Evolutionary conservation across 2,797 vertebrate species (phyloP).

Genomic region (Microtus obscurus): DNA sequence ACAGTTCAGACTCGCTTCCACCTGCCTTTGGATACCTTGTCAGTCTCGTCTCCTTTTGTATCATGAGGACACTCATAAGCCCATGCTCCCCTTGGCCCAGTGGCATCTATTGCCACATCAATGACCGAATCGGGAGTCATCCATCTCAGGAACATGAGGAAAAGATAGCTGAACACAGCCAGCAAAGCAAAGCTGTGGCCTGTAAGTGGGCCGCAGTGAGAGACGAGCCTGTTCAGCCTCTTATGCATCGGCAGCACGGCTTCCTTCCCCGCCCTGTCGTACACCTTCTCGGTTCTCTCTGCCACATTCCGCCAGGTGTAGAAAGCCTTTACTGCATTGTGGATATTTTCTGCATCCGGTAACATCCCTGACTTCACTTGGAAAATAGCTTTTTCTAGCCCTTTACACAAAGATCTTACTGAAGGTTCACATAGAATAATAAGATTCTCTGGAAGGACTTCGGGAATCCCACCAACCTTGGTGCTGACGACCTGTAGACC

Average conservation of each 20-base stretch:
- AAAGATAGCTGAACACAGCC: slow-evolving; percentile 93
- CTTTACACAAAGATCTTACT: slow-evolving; percentile 93
- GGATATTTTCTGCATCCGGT: slow-evolving; percentile 90
- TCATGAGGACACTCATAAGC: slow-evolving; percentile 71
- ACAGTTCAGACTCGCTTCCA: slow-evolving; percentile 1
- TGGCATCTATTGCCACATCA: slow-evolving; percentile 93
- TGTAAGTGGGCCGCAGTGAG: slow-evolving; percentile 94
- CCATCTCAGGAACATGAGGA: slow-evolving; percentile 94
- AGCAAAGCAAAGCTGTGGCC: slow-evolving; percentile 95
- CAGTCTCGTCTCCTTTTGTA: slow-evolving; percentile 65
- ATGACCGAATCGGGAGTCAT: slow-evolving; percentile 92
- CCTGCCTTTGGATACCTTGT: slow-evolving; percentile 58
- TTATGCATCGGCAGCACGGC: slow-evolving; percentile 91
- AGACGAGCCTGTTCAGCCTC: slow-evolving; percentile 91
- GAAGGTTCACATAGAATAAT: slow-evolving; percentile 97
- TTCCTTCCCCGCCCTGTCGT: slow-evolving; percentile 91
- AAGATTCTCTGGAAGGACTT: slow-evolving; percentile 96
- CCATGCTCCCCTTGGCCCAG: slow-evolving; percentile 91
- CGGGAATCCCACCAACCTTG: slow-evolving; percentile 96
- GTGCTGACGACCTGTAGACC: slow-evolving; percentile 99
- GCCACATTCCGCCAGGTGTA: slow-evolving; percentile 98
- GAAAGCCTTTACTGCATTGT: slow-evolving; percentile 91
- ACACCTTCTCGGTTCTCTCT: slow-evolving; percentile 97
- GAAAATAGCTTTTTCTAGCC: slow-evolving; percentile 93
- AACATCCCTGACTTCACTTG: slow-evolving; percentile 89